These are phyloP conservation scores for Chaetodon trifascialis DNA, from an alignment of 2,113 vertebrate genomes.

Conservation along the genomic window DNA sequence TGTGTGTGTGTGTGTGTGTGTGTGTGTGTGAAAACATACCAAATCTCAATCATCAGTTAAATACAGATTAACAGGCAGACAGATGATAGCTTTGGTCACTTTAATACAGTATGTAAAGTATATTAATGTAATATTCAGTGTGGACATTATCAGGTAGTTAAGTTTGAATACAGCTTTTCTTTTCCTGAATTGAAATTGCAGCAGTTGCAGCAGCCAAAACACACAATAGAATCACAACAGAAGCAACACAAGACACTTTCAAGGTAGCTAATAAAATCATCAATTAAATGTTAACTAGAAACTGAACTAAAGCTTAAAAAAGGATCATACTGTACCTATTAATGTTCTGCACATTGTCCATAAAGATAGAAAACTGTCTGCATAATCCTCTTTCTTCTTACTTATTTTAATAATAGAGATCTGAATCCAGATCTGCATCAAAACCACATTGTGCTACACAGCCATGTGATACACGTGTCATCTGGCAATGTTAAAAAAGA, in stretches of 20 bases:
- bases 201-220: background rate
- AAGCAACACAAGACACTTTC: background rate
- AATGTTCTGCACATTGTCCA: background rate
- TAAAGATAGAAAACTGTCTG: background rate
- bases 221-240: background rate
- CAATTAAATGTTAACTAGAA: background rate
- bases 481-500: background rate
- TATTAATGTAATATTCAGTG: background rate
- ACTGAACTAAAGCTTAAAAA: background rate
- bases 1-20: constrained; percentile 1
- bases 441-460: background rate
- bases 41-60: background rate
- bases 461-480: background rate
- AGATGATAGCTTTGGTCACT: background rate
- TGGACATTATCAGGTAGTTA: background rate
- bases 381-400: background rate
- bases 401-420: background rate
- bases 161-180: background rate
- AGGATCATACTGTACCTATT: background rate
- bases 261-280: background rate
- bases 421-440: background rate
- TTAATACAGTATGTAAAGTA: background rate
- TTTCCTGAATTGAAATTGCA: background rate
- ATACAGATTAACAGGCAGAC: background rate
- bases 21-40: background rate